A percentile compares a stretch with the other conserved stretches of the same genome.
Conservation (phyloP, 2,888 invertebrate genomes). For the Atrina japonica region DNA sequence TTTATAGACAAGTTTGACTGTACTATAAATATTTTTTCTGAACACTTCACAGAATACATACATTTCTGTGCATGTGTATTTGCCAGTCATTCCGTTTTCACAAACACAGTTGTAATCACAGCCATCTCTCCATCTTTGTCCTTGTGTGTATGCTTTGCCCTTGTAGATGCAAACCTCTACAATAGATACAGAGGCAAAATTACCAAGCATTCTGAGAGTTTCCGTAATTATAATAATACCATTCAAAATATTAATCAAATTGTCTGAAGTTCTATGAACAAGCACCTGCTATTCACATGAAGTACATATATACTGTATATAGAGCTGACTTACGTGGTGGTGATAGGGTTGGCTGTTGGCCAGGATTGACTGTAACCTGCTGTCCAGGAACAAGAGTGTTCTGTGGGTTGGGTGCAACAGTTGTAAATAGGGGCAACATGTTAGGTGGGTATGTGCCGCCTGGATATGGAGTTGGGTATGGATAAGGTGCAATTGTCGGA, state of each 20-base stretch:
- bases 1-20: no score
- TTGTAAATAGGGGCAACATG: conserved; percentile 23
- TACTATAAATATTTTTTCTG: no score
- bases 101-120: conserved; percentile 64
- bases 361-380: conserved; percentile 6
- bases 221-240: no score
- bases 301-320: no score
- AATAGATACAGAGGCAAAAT: conserved; percentile 4
- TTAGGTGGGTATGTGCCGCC: conserved; percentile 42
- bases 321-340: conserved; percentile 33
- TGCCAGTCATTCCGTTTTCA: conserved; percentile 57
- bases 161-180: conserved; percentile 67
- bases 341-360: conserved; percentile 15
- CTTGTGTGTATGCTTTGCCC: conserved; percentile 55
- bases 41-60: no score
- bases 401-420: conserved; percentile 10
- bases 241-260: no score
- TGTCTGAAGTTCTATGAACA: no score
- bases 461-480: conserved; percentile 35
- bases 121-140: conserved; percentile 65
- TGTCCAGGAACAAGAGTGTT: conserved; percentile 33
- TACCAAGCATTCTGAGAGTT: no score
- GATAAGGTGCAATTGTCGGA: conserved; percentile 38
- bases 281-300: conserved; percentile 37
- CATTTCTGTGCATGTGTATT: conserved; percentile 65